Evolutionary conservation across 1,140 invertebrate genomes (phyloP).

Genomic region (Solenopsis invicta): DNA sequence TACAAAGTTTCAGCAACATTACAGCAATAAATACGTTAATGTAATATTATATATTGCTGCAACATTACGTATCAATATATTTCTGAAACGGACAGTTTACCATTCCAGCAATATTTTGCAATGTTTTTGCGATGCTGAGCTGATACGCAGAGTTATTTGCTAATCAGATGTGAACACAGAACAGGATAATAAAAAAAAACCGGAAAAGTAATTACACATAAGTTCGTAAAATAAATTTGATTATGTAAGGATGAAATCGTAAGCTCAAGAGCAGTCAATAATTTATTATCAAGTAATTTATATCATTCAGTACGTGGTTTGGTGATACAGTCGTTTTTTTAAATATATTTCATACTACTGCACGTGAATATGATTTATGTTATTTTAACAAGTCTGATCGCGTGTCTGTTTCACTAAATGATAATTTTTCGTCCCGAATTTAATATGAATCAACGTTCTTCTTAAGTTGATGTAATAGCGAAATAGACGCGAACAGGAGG

Average conservation of each 20-base stretch:
- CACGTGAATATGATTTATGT: not conserved
- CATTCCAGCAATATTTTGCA: no score
- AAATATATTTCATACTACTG: not conserved
- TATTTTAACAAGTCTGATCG: not conserved
- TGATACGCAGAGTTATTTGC: not conserved
- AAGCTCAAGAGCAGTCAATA: not conserved
- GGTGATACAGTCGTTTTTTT: not conserved
- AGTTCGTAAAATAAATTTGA: not conserved
- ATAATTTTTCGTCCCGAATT: not conserved
- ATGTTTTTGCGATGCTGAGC: no score
- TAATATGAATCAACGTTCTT: not conserved
- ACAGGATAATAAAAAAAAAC: not conserved
- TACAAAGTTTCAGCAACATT: no score
- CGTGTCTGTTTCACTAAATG: not conserved
- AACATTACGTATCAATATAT: no score
- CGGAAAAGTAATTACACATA: not conserved
- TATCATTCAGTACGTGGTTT: not conserved
- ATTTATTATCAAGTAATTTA: not conserved
- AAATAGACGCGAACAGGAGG: not conserved
- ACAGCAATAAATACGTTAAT: no score
- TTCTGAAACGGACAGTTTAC: no score
- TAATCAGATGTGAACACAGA: not conserved
- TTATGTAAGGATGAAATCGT: not conserved
- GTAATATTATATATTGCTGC: no score
- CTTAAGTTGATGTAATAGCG: not conserved